Evolutionary conservation across 2,888 invertebrate species (phyloP).

Genomic region (Brachyptera putata): DNA sequence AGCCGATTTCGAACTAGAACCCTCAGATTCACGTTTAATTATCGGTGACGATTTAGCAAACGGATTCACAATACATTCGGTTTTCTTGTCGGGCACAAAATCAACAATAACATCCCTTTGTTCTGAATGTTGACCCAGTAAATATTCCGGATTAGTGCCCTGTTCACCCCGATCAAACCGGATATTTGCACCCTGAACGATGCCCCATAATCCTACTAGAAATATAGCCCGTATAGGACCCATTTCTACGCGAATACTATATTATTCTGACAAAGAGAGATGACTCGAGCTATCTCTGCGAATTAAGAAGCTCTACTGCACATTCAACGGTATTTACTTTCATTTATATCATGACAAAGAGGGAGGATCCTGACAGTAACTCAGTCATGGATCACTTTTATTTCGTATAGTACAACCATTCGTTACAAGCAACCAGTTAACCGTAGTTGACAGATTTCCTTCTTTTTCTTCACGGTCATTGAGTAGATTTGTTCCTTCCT

Average conservation of each 20-base stretch:
- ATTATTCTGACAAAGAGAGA: background rate
- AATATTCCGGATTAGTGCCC: background rate
- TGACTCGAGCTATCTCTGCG: background rate
- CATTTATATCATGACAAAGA: constrained; percentile 6
- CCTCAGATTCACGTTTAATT: background rate
- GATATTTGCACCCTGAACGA: background rate
- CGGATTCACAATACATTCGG: constrained; percentile 10
- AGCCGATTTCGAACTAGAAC: too few relatives aligned
- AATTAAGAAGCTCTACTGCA: background rate
- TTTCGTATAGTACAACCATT: background rate
- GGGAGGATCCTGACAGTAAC: background rate
- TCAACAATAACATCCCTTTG: constrained; percentile 2
- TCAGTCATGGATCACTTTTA: constrained; percentile 5
- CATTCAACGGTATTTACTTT: background rate
- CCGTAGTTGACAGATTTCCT: constrained; percentile 16
- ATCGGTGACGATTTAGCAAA: background rate
- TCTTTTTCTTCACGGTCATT: constrained; percentile 7
- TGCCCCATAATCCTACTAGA: background rate
- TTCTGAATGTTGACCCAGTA: constrained; percentile 4
- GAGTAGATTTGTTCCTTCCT: constrained; percentile 4
- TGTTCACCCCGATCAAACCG: constrained; percentile 7
- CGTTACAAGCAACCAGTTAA: constrained; percentile 8
- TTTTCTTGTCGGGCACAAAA: background rate
- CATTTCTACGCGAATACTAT: background rate
- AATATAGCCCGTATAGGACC: constrained; percentile 1